Evolutionary conservation across 2,113 vertebrate genomes (phyloP), one percentile per base, ranked within the genome.

Genomic region (Loxodonta africana): DNA sequence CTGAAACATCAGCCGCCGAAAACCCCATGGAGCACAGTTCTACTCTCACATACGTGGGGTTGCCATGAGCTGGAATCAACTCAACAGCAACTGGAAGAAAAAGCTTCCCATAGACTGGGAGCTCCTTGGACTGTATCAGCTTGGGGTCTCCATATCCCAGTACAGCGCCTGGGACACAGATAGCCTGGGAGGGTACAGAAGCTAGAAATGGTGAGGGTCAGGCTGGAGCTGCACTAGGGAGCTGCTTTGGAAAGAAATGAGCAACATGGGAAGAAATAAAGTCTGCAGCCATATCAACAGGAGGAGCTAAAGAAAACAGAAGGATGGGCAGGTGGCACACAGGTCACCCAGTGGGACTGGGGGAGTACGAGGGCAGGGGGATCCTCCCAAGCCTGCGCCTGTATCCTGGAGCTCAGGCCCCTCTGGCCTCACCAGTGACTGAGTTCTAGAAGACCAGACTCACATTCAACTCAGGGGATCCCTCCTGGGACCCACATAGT

Each of bases 401-500:
- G 5, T 0, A 0, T 21, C 4, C 57, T 2, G 0, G 0, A 73
- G 83, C 81, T 89, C 0, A 0, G 62, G n/a, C 46, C 63, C 69
- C 44, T 17, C 4, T 28, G 4, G 44, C 11, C 3, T 0, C 0
- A 0, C 67, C 8, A 23, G n/a, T 37, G 80, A 73, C 81, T 48
- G 21, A n/a, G 48, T 83, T 89, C 65, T 53, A 37, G 85, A 69
- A 26, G 41, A 33, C 83, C 88, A 93, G 83, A 83, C 30, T 26
- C 65, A 25, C 23, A 37, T 9, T 28, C 30, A 83, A 41, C 62
- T 3, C 1, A 14, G 41, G 44, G 21, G 46, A 18, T 11, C 60
- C 62, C 62, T 91, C 57, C 20, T 8, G 12, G n/a, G 21, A 44
- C 0, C 0, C 44, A 51, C 25, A 26, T 5, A 18, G 25, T 63